A percentile compares a stretch with the other conserved stretches of the same genome.
phyloP scores from a whole-genome alignment of 2,797 vertebrate species.

The Chaunax sp. region DNA sequence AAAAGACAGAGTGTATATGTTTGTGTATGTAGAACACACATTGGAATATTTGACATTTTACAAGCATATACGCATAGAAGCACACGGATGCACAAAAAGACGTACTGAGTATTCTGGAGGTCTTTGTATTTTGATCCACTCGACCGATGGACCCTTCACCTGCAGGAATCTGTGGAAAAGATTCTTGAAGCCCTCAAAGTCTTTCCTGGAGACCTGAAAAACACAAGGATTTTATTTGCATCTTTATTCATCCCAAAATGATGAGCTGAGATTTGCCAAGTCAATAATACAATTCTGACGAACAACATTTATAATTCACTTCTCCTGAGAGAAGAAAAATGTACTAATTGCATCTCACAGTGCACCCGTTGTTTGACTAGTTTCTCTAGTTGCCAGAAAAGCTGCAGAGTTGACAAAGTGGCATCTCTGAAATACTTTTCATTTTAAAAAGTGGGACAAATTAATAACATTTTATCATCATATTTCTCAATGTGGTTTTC shows the following conservation, averaged over 20 bases:
- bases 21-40: not conserved
- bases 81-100: not conserved
- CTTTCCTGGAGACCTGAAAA: conserved; percentile 87
- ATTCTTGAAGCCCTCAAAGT: conserved; percentile 95
- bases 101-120: conserved; percentile 96
- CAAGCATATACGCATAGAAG: not conserved
- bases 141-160: conserved; percentile 96
- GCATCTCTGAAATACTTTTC: not conserved
- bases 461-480: not conserved
- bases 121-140: conserved; percentile 97
- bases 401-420: not conserved
- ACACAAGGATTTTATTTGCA: conserved; percentile 17
- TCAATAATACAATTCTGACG: not conserved
- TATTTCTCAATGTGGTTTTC: not conserved
- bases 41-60: not conserved
- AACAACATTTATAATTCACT: not conserved
- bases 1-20: not conserved
- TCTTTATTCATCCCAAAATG: not conserved
- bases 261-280: not conserved
- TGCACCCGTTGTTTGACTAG: not conserved
- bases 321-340: too few relatives aligned
- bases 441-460: not conserved
- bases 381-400: not conserved
- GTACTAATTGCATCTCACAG: not conserved
- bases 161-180: conserved; percentile 97